Conservation (phyloP, 2,888 invertebrate species). For the Apamea crenata region DNA sequence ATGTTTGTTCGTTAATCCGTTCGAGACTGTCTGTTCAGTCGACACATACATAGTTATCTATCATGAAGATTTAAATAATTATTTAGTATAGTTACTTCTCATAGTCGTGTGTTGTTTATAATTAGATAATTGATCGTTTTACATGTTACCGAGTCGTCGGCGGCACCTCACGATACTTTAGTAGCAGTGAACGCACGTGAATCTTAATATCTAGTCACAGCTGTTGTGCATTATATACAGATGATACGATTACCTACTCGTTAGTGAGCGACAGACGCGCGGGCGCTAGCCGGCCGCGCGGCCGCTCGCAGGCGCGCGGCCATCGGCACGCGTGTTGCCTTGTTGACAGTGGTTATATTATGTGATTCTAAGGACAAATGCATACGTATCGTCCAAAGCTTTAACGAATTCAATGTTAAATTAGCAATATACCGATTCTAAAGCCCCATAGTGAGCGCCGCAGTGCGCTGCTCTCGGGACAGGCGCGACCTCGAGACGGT, state of each 20-base stretch:
- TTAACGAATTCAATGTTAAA: constrained; percentile 74
- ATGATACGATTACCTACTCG: constrained; percentile 60
- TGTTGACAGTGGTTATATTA: constrained; percentile 65
- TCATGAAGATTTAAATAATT: constrained; percentile 66
- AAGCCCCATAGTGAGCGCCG: constrained; percentile 67
- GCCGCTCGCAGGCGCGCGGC: constrained; percentile 14
- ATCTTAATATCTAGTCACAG: constrained; percentile 85
- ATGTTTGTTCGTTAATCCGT: constrained; percentile 67
- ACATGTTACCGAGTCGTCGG: constrained; percentile 68
- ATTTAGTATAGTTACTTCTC: constrained; percentile 69
- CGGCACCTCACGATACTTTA: constrained; percentile 67
- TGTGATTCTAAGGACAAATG: constrained; percentile 65
- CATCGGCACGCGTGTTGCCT: constrained; percentile 55
- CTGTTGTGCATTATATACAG: constrained; percentile 80
- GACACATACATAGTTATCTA: constrained; percentile 62
- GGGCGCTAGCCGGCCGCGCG: no score
- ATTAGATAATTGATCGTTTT: constrained; percentile 66
- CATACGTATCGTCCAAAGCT: constrained; percentile 75
- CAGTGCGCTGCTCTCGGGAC: constrained; percentile 3
- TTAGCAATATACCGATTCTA: constrained; percentile 76
- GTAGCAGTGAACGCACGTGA: constrained; percentile 74
- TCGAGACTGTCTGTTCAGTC: constrained; percentile 59
- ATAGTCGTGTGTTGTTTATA: constrained; percentile 74
- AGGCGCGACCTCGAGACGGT: neutral
- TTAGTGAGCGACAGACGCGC: constrained; percentile 28